Percentiles rank a stretch among this genome's conserved stretches.
Evolutionary conservation across 1,140 invertebrate species (phyloP).

Genomic region (Eupeodes corollae): DNA sequence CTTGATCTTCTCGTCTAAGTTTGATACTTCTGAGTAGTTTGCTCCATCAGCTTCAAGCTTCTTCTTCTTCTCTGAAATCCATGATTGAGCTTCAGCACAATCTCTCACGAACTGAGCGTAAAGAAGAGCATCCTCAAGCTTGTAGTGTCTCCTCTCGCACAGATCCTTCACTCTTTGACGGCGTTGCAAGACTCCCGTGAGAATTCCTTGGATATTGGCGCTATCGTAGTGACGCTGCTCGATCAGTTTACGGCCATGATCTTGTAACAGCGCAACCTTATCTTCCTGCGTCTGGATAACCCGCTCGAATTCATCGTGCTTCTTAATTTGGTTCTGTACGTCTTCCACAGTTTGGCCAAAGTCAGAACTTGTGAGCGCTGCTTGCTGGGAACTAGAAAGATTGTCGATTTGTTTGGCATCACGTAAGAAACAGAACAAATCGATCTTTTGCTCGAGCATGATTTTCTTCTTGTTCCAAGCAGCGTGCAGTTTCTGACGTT

Average conservation of each 20-base stretch:
- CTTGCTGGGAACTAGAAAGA: constrained; percentile 79
- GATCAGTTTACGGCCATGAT: constrained; percentile 79
- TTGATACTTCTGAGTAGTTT: constrained; percentile 56
- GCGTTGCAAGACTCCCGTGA: constrained; percentile 59
- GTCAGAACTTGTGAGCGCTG: constrained; percentile 48
- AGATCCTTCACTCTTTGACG: constrained; percentile 58
- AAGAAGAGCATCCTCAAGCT: constrained; percentile 67
- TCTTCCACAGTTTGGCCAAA: constrained; percentile 65
- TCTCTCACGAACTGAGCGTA: constrained; percentile 86
- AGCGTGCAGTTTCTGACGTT: constrained; percentile 63
- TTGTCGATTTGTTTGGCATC: constrained; percentile 91
- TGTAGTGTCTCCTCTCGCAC: constrained; percentile 48
- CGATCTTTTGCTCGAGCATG: constrained; percentile 86
- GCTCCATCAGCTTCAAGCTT: constrained; percentile 64
- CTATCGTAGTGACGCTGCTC: constrained; percentile 91
- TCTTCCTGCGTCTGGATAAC: constrained; percentile 70
- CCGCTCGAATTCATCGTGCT: constrained; percentile 85
- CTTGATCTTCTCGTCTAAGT: constrained; percentile 81
- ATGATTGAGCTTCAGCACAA: constrained; percentile 74
- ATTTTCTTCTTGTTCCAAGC: constrained; percentile 86
- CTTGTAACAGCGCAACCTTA: constrained; percentile 71
- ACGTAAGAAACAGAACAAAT: constrained; percentile 86
- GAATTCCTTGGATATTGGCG: constrained; percentile 61
- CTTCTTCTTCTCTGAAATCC: constrained; percentile 91
- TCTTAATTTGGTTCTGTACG: constrained; percentile 74